Conservation (phyloP, 2,797 vertebrate species). For the Nyctalus aviator region DNA sequence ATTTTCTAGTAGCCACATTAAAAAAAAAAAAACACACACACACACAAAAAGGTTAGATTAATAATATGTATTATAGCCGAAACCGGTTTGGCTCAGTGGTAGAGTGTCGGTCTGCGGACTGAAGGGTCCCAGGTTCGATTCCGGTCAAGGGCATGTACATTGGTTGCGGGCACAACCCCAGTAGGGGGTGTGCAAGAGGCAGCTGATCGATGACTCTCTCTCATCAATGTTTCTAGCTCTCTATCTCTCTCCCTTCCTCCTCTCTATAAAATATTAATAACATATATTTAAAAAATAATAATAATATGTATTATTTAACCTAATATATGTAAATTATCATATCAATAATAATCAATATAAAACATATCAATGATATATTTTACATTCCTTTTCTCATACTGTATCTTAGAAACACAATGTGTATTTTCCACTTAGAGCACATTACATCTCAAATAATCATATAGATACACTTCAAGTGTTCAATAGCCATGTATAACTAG, state of each 20-base stretch:
- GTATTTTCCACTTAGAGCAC: not conserved
- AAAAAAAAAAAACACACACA: no score
- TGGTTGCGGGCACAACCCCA: no score
- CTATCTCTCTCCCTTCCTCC: no score
- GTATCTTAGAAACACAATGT: not conserved
- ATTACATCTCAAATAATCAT: not conserved
- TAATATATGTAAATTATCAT: slow-evolving; percentile 4
- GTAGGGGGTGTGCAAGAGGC: no score
- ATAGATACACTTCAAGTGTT: not conserved
- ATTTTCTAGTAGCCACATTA: not conserved
- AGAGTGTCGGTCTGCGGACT: no score
- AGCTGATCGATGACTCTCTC: no score
- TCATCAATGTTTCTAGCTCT: no score
- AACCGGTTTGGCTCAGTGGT: no score
- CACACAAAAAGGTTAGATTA: not conserved
- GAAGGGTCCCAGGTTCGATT: no score
- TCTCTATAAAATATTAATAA: no score
- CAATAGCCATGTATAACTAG: not conserved
- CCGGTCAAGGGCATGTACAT: no score
- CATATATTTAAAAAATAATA: not conserved
- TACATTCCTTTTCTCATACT: not conserved
- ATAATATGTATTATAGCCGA: not conserved
- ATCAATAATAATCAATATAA: slow-evolving; percentile 20
- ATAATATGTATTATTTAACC: not conserved
- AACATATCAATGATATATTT: not conserved